Base-by-base conservation (phyloP, 2,113 vertebrate genomes). In the Vicugna pacos region DNA sequence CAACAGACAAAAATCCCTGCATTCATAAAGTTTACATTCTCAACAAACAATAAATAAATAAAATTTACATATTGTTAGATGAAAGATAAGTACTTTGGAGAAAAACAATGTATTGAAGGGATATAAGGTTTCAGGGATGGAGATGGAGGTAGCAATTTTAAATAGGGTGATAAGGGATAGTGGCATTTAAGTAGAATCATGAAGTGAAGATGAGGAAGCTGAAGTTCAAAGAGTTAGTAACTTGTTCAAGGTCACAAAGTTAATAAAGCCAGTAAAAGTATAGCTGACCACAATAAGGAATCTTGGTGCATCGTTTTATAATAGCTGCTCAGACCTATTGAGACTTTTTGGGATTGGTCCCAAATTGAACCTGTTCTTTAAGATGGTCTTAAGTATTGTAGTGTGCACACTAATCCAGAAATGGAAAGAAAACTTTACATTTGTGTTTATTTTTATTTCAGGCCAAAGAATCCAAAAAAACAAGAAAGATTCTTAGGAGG, bases 401-500 rank as follows among this genome's bases (percentile, higher is more conserved):
- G 42, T 76, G 15, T 77, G 54, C 11, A 8, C 15, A 46, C 67
- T 80, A 89, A 52, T 87, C 65, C 54, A 92, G 12, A 95, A 50
- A 46, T 93, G 30, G 48, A 94, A 93, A 87, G 24, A 93, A 94
- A 96, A 93, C 30, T 81, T 62, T 93, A 96, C 92, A 76, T 82
- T 56, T 54, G 14, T 77, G 42, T 89, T 92, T 96, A 73, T 89
- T 97, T 96, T 97, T 81, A 83, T 98, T 96, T 97, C 98, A 99
- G 99, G 99, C 98, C 0, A 98, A 99, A 96, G 98, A 99, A 5
- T 99, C 99, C 96, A 98, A 98, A 81, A 99, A 97, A 96, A 98
- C 98, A 6, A 98, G 97, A 8, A 98, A 98, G 15, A 98, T 98
- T 79, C 98, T 99, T 93, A 98, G 98, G 91, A 99, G 99, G 91